Conservation (phyloP, 2,888 invertebrate species). For the Hyalella azteca region DNA sequence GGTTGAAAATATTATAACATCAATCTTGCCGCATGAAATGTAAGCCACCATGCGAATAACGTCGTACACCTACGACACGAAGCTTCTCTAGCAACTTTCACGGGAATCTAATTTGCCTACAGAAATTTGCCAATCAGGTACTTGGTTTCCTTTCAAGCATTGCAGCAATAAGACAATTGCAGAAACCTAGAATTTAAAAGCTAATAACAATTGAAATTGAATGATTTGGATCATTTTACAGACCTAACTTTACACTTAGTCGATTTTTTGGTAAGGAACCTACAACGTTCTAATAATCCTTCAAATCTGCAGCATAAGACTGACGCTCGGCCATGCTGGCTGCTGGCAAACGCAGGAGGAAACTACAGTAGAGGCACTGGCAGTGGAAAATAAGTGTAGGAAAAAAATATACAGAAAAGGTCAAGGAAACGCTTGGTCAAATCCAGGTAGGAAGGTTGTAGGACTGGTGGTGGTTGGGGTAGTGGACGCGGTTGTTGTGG, state of each 20-base stretch:
- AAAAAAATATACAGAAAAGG: neutral
- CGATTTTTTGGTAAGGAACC: constrained; percentile 19
- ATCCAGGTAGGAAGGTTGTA: constrained; percentile 50
- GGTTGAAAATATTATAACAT: constrained; percentile 13
- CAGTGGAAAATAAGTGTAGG: neutral
- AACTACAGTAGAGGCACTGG: constrained; percentile 4
- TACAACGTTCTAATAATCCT: constrained; percentile 10
- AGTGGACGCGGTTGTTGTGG: constrained; percentile 14
- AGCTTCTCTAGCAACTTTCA: too few species aligned
- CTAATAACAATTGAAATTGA: constrained; percentile 25
- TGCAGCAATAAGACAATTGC: neutral
- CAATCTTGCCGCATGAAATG: neutral
- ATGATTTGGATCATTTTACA: neutral
- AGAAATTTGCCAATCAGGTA: constrained; percentile 31
- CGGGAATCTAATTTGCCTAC: neutral
- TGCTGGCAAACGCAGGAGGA: neutral
- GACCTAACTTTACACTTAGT: constrained; percentile 27
- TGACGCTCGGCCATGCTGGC: neutral
- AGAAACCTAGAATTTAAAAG: constrained; percentile 1
- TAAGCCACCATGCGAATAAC: neutral
- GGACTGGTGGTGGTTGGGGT: constrained; percentile 42
- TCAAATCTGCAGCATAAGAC: neutral
- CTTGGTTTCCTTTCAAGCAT: constrained; percentile 31
- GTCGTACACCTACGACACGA: too few species aligned
- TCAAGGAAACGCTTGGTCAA: constrained; percentile 56